A percentile compares a stretch with the other conserved stretches of the same genome.
Conservation (phyloP, 2,113 vertebrate species). For the Pteronura brasiliensis region DNA sequence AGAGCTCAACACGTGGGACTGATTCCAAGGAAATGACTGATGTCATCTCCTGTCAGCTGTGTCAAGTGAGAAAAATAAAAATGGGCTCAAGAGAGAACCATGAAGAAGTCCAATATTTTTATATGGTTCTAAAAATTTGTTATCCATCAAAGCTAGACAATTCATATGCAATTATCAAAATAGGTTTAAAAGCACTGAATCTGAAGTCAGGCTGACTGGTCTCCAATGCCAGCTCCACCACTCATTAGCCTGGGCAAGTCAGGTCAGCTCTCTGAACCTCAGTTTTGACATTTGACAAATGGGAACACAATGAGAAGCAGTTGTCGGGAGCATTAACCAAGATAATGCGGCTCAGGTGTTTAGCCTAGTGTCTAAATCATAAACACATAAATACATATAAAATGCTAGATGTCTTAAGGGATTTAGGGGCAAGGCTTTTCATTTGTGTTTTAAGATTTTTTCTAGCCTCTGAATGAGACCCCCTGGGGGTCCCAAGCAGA, state of each 20-base stretch:
- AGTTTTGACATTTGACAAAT: neutral
- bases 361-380: neutral
- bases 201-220: neutral
- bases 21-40: neutral
- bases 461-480: neutral
- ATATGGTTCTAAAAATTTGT: neutral
- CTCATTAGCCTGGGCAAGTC: neutral
- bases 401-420: neutral
- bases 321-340: neutral
- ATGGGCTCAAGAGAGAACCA: neutral
- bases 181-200: neutral
- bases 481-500: too few relatives aligned
- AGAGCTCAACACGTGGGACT: neutral
- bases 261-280: neutral
- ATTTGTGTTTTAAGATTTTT: neutral
- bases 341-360: neutral
- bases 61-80: neutral
- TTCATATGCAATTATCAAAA: neutral
- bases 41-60: neutral
- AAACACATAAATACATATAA: neutral
- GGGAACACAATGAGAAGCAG: neutral
- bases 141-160: neutral
- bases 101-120: neutral
- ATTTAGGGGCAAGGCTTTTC: neutral
- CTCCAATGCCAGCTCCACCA: neutral